phyloP scores from a whole-genome alignment of 2,113 vertebrate species.

The Sinocyclocheilus grahami region DNA sequence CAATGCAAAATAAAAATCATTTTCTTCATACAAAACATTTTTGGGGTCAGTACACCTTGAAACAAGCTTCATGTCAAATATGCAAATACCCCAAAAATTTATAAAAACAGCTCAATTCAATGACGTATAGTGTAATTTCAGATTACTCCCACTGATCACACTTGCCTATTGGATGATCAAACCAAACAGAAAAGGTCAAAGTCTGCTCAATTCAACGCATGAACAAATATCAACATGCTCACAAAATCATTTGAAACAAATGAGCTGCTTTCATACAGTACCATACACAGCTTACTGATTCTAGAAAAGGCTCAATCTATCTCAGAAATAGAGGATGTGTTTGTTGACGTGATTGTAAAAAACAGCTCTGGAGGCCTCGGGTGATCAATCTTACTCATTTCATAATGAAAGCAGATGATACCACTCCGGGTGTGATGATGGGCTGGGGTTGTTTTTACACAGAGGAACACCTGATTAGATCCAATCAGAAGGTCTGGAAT shows the following conservation, averaged over 20 bases:
- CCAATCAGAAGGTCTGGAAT: conserved; percentile 46
- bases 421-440: not conserved
- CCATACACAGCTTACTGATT: conserved; percentile 47
- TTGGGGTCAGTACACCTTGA: not conserved
- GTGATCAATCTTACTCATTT: conserved; percentile 28
- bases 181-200: conserved; percentile 48
- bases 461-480: conserved; percentile 29
- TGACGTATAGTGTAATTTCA: not conserved
- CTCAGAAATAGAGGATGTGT: conserved; percentile 41
- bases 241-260: conserved; percentile 50
- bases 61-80: not conserved
- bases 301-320: conserved; percentile 48
- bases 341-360: conserved; percentile 45
- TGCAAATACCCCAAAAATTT: not conserved
- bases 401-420: conserved; percentile 35
- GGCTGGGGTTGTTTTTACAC: conserved; percentile 26
- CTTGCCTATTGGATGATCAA: not conserved
- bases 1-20: not conserved
- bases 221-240: conserved; percentile 48
- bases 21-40: not conserved
- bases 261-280: conserved; percentile 41
- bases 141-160: not conserved
- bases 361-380: conserved; percentile 25
- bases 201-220: conserved; percentile 26
- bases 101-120: not conserved